These are phyloP conservation scores for Quadriops clusia DNA, from an alignment of 2,888 invertebrate species.

Conservation along the genomic window DNA sequence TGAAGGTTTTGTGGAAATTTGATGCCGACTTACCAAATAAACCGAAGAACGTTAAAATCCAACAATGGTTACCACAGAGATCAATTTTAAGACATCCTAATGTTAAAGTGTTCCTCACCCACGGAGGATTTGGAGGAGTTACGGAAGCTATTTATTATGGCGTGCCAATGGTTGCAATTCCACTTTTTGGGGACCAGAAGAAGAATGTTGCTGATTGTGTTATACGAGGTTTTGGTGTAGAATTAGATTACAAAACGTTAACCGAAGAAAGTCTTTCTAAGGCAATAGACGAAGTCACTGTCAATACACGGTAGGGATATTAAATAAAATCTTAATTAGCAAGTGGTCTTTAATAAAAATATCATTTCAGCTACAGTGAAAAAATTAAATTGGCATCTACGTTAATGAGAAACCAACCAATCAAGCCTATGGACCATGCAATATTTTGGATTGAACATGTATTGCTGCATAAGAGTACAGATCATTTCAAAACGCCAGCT, in stretches of 20 bases:
- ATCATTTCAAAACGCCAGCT: constrained; percentile 10
- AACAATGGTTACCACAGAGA: constrained; percentile 55
- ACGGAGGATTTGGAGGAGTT: constrained; percentile 45
- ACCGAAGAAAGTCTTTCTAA: constrained; percentile 31
- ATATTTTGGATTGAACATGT: constrained; percentile 13
- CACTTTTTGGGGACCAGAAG: constrained; percentile 17
- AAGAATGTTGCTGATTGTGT: constrained; percentile 10
- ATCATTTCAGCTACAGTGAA: too few species aligned
- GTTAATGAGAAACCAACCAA: too few species aligned
- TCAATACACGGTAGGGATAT: constrained; percentile 25
- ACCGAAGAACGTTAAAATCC: constrained; percentile 43
- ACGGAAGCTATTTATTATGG: constrained; percentile 39
- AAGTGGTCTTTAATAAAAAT: too few species aligned
- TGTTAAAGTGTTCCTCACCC: constrained; percentile 44
- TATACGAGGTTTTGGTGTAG: constrained; percentile 9
- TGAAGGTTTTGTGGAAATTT: constrained; percentile 57
- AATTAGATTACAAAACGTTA: constrained; percentile 23
- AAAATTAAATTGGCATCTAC: too few species aligned
- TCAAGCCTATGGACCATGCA: constrained; percentile 11
- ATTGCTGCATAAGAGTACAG: constrained; percentile 11
- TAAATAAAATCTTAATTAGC: constrained; percentile 5
- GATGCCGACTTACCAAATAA: constrained; percentile 38
- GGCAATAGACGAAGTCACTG: constrained; percentile 32
- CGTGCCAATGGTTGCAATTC: constrained; percentile 17
- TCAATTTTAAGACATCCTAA: constrained; percentile 36